Base-by-base conservation (phyloP, 2,113 vertebrate species). In the Procavia capensis region DNA sequence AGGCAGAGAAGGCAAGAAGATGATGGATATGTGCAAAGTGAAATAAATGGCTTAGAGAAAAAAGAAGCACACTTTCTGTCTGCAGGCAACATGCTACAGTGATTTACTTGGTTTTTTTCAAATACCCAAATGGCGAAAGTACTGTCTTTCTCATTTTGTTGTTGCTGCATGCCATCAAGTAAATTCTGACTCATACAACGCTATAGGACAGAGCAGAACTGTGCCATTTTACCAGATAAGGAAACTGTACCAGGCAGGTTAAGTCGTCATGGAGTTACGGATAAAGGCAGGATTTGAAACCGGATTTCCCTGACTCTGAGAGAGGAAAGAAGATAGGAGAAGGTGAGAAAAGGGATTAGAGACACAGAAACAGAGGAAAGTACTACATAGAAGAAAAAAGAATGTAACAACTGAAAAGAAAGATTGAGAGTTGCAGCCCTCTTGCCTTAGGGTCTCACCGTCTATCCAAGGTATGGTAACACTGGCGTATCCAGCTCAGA, bases 401-500 rank as follows among this genome's bases (percentile, higher is more conserved):
- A 34, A 61, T 1, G 36, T 31, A 45, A 31, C 94, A 61, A 59
- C 19, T n/a, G 41, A 43, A 34, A 78, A 82, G 70, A 66, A 93
- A 61, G 36, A 25, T 0, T 7, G 29, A 54, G 19, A 61, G 13
- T 50, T 20, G 20, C 0, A 20, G 20, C 34, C 22, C 14, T 36
- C 50, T 20, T 2, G 0, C 4, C 14, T 61, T 0, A 4, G 13
- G 9, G 4, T 14, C 98, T 98, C 85, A 98, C 99, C 99, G 96
- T 84, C 97, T 96, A 80, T 99, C 98, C 2, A 99, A 98, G 59
- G 98, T 98, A 1, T 43, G 98, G 97, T 99, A 99, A 94, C 99
- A 99, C 86, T 98, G 98, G 7, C 98, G 98, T 0, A 99, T 98
- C 99, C 99, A 99, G 75, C 97, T 84, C 54, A 99, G 98, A 24